These are phyloP conservation scores for Lipophrys pholis DNA, from an alignment of 2,113 vertebrate species.

Conservation along the genomic window DNA sequence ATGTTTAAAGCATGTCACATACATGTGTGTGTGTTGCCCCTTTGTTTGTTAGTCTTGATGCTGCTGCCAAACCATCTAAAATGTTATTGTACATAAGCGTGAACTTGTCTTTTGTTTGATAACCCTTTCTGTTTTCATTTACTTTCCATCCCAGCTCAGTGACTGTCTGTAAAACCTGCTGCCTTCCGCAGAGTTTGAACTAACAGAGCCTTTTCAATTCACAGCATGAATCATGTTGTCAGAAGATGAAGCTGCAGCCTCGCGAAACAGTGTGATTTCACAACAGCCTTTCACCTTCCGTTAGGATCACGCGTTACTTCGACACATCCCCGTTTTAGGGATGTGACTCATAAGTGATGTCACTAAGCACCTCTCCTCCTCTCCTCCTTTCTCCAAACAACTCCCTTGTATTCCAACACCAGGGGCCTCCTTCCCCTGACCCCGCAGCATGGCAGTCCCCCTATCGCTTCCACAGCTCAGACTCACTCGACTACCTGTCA, in stretches of 20 bases:
- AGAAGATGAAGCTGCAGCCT: constrained; percentile 47
- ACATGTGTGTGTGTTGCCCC: constrained; percentile 24
- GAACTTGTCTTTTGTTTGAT: constrained; percentile 40
- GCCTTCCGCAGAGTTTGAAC: constrained; percentile 44
- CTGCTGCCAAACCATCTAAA: constrained; percentile 36
- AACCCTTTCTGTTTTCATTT: constrained; percentile 26
- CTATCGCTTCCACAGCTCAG: constrained; percentile 79
- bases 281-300: constrained; percentile 36
- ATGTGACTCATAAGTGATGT: constrained; percentile 62
- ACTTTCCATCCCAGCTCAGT: not conserved
- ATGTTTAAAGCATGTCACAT: constrained; percentile 7
- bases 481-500: constrained; percentile 82
- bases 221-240: constrained; percentile 62
- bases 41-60: constrained; percentile 27
- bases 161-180: constrained; percentile 26
- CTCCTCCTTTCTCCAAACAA: constrained; percentile 62
- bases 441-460: constrained; percentile 66
- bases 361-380: constrained; percentile 70
- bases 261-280: constrained; percentile 34
- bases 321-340: constrained; percentile 48
- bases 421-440: constrained; percentile 65
- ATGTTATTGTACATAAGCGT: constrained; percentile 27
- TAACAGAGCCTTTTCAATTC: constrained; percentile 70
- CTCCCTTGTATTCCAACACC: constrained; percentile 56
- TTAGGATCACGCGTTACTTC: constrained; percentile 36